Evolutionary conservation across 2,113 vertebrate species (phyloP).

Genomic region (Serilophus lunatus): DNA sequence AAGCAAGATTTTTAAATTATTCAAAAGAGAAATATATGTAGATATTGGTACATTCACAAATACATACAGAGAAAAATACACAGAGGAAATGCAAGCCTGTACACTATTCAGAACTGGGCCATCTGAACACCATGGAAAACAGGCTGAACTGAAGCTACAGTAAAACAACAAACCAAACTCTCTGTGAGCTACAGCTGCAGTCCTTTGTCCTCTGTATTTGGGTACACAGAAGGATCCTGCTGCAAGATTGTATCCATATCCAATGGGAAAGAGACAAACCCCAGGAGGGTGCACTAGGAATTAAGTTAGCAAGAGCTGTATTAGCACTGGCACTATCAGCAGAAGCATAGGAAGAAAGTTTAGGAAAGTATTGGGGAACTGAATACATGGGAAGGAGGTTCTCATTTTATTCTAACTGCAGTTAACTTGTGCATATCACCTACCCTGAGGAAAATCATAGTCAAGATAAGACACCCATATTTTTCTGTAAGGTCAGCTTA

Average conservation of each 20-base stretch:
- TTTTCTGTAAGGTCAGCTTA: not conserved
- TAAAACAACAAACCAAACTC: not conserved
- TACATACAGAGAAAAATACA: not conserved
- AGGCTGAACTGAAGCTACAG: not conserved
- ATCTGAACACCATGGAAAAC: not conserved
- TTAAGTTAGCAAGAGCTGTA: not conserved
- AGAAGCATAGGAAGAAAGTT: not conserved
- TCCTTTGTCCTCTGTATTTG: not conserved
- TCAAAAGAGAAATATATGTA: not conserved
- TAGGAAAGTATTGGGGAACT: not conserved
- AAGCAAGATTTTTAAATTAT: not conserved
- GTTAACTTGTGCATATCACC: not conserved
- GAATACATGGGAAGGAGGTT: not conserved
- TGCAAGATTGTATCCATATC: not conserved
- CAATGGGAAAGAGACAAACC: not conserved
- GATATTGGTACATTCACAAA: not conserved
- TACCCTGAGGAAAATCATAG: not conserved
- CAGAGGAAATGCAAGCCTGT: not conserved
- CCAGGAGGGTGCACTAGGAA: accelerated
- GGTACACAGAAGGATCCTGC: not conserved
- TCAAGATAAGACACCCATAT: not conserved
- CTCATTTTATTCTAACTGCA: not conserved
- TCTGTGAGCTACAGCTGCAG: not conserved
- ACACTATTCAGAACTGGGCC: not conserved
- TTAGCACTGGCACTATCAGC: not conserved